phyloP scores from a whole-genome alignment of 2,113 vertebrate species.

The Copsychus sechellarum region DNA sequence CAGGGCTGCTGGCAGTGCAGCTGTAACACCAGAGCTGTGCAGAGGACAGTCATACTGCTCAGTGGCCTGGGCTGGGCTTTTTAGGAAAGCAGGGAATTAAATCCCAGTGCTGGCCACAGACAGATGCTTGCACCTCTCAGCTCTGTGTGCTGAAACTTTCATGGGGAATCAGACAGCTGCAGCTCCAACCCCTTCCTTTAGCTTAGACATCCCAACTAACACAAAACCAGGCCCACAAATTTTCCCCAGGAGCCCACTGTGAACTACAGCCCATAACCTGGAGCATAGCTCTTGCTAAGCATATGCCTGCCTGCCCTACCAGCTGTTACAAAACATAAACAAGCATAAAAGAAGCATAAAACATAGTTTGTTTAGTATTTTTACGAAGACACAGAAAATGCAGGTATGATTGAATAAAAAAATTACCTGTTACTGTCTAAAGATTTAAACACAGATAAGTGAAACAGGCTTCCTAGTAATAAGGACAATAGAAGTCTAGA shows the following conservation, averaged over 20 bases:
- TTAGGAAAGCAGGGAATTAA: neutral
- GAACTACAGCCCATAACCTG: neutral
- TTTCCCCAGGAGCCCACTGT: neutral
- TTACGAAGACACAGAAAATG: neutral
- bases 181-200: neutral
- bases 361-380: neutral
- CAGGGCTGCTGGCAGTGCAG: neutral
- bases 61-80: neutral
- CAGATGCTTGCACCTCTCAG: neutral
- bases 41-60: neutral
- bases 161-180: neutral
- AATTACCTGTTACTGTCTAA: neutral
- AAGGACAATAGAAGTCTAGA: neutral
- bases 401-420: neutral
- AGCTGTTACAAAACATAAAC: neutral
- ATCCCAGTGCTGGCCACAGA: neutral
- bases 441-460: neutral
- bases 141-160: neutral
- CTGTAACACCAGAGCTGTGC: neutral
- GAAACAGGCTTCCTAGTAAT: neutral
- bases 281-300: neutral
- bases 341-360: too few relatives aligned
- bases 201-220: neutral
- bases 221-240: neutral
- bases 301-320: neutral